Evolutionary conservation across 2,888 invertebrate species (phyloP).

Genomic region (Drosophila neotestacea): DNA sequence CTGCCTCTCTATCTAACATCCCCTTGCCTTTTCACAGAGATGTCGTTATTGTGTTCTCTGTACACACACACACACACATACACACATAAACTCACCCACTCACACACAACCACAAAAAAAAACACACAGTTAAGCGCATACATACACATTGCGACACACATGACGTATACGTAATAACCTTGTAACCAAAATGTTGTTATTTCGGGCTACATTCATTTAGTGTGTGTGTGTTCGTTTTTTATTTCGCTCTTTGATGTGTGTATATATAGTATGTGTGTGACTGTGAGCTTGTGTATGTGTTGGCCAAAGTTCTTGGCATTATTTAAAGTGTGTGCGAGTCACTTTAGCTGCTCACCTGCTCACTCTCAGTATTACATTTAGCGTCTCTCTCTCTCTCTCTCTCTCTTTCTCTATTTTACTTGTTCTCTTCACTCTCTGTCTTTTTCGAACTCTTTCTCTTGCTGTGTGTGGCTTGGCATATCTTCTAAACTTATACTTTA

Average conservation of each 20-base stretch:
- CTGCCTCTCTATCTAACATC: constrained; percentile 32
- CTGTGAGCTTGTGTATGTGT: constrained; percentile 29
- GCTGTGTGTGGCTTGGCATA: constrained; percentile 64
- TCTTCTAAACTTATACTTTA: constrained; percentile 69
- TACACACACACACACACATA: constrained; percentile 24
- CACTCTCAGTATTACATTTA: constrained; percentile 27
- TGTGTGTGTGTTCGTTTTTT: constrained; percentile 37
- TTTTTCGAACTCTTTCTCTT: constrained; percentile 8
- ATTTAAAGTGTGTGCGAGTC: constrained; percentile 70
- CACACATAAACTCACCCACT: constrained; percentile 5
- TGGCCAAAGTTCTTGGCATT: constrained; percentile 71
- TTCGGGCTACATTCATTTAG: constrained; percentile 67
- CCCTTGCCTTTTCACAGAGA: constrained; percentile 38
- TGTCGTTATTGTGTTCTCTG: constrained; percentile 63
- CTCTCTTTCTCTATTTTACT: constrained; percentile 4
- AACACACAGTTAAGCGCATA: constrained; percentile 35
- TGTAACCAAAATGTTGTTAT: constrained; percentile 81
- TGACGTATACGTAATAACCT: constrained; percentile 80
- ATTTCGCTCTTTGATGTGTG: constrained; percentile 28
- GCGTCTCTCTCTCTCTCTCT: background rate
- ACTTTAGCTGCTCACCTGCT: constrained; percentile 63
- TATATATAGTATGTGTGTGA: constrained; percentile 13
- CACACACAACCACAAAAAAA: constrained; percentile 31
- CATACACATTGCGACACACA: constrained; percentile 52
- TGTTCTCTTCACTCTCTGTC: constrained; percentile 5